Conservation (phyloP, 2,797 vertebrate genomes). For the Loriculus beryllinus region DNA sequence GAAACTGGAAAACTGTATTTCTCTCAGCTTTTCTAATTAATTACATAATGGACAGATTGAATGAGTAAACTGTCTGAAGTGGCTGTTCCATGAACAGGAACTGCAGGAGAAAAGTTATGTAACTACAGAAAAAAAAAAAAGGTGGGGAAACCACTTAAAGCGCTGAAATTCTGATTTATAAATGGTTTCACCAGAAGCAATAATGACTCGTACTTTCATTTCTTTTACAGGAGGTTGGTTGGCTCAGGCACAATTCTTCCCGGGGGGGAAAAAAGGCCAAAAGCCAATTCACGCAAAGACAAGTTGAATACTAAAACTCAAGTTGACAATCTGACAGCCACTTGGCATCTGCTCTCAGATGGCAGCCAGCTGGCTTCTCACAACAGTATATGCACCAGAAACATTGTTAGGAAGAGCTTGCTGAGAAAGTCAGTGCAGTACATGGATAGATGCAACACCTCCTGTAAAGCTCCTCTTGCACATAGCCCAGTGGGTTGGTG, state of each 20-base stretch:
- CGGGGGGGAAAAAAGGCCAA: slow-evolving; percentile 20
- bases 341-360: slow-evolving; percentile 65
- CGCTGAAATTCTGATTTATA: neutral
- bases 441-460: neutral
- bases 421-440: neutral
- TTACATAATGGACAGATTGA: slow-evolving; percentile 43
- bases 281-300: slow-evolving; percentile 43
- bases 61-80: slow-evolving; percentile 14
- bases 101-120: neutral
- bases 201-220: slow-evolving; percentile 18
- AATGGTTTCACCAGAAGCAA: slow-evolving; percentile 16
- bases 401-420: slow-evolving; percentile 32
- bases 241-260: slow-evolving; percentile 17
- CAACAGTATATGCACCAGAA: slow-evolving; percentile 34
- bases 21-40: slow-evolving; percentile 43
- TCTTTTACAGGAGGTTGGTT: slow-evolving; percentile 9
- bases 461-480: neutral
- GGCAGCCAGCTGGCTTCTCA: slow-evolving; percentile 65
- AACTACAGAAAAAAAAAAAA: neutral
- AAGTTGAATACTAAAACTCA: slow-evolving; percentile 39
- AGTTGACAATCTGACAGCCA: slow-evolving; percentile 68
- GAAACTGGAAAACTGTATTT: neutral
- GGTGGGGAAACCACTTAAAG: neutral
- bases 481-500: neutral
- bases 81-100: neutral